phyloP scores from a whole-genome alignment of 2,888 invertebrate species.

The Dasysyrphus albostriatus region DNA sequence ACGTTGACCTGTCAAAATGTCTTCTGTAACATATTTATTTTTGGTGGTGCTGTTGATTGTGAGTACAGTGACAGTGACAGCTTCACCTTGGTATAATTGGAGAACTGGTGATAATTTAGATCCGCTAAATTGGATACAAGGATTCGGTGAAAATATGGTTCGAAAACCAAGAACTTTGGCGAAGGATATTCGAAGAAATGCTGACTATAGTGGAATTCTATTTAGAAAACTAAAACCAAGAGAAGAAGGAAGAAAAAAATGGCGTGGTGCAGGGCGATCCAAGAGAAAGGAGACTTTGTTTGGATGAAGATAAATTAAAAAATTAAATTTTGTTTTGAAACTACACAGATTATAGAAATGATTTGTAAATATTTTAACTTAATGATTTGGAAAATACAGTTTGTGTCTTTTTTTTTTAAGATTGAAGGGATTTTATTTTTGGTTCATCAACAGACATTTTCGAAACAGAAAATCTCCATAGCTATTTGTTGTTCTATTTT shows the following conservation, averaged over 20 bases:
- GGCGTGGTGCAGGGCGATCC: conserved; percentile 44
- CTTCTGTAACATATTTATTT: conserved; percentile 36
- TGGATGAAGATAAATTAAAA: conserved; percentile 23
- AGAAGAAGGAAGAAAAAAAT: conserved; percentile 49
- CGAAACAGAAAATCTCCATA: not conserved
- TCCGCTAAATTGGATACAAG: conserved; percentile 81
- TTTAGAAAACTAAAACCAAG: conserved; percentile 67
- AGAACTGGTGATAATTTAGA: conserved; percentile 80
- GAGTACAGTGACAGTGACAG: conserved; percentile 48
- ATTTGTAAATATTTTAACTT: conserved; percentile 32
- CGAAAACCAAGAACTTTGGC: conserved; percentile 78
- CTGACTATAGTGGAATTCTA: conserved; percentile 60
- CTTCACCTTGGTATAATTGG: conserved; percentile 60
- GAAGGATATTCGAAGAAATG: not conserved
- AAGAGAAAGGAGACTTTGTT: conserved; percentile 43
- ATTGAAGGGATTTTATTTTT: not conserved
- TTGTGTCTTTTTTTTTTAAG: not conserved
- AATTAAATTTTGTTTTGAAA: not conserved
- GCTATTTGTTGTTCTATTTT: no score
- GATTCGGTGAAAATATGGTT: conserved; percentile 79
- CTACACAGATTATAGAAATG: not conserved
- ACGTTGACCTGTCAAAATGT: conserved; percentile 63
- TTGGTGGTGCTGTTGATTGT: conserved; percentile 33
- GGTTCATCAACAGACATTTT: not conserved
- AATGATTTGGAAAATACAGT: conserved; percentile 22